Percentiles rank a stretch among this genome's conserved stretches.
These are phyloP conservation scores for Heteromyza rotundicornis DNA, from an alignment of 2,888 invertebrate species.

Conservation along the genomic window DNA sequence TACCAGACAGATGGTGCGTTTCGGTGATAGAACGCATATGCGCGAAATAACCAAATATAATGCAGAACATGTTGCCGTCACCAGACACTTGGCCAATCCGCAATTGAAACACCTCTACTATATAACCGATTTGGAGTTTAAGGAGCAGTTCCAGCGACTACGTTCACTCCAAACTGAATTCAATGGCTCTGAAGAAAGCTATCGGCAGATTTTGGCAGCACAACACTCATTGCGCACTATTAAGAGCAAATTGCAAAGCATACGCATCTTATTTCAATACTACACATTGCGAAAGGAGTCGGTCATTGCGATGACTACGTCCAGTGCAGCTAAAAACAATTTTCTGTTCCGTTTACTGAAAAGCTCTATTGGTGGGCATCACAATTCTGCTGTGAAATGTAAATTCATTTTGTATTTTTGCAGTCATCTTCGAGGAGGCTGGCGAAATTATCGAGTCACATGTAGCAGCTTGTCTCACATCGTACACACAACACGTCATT, in stretches of 20 bases:
- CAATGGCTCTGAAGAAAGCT: conserved; percentile 52
- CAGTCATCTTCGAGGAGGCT: conserved; percentile 86
- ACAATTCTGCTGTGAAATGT: too few species aligned
- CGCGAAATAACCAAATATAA: conserved; percentile 66
- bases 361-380: conserved; percentile 71
- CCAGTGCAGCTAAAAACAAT: conserved; percentile 74
- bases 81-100: conserved; percentile 36
- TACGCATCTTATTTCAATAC: conserved; percentile 67
- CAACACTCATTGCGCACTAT: conserved; percentile 45
- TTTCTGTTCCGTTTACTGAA: conserved; percentile 68
- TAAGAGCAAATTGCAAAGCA: conserved; percentile 63
- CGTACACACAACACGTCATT: conserved; percentile 79
- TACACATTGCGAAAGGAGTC: conserved; percentile 65
- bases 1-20: conserved; percentile 69
- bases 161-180: conserved; percentile 49
- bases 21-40: conserved; percentile 75
- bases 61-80: conserved; percentile 42
- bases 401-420: too few species aligned
- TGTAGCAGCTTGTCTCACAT: conserved; percentile 77
- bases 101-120: conserved; percentile 50
- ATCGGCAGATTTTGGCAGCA: conserved; percentile 42
- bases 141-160: conserved; percentile 46
- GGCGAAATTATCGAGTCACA: conserved; percentile 88
- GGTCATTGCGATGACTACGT: conserved; percentile 79
- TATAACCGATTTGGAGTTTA: conserved; percentile 48